Conservation (phyloP, 2,797 vertebrate genomes). For the Poecilia picta region DNA sequence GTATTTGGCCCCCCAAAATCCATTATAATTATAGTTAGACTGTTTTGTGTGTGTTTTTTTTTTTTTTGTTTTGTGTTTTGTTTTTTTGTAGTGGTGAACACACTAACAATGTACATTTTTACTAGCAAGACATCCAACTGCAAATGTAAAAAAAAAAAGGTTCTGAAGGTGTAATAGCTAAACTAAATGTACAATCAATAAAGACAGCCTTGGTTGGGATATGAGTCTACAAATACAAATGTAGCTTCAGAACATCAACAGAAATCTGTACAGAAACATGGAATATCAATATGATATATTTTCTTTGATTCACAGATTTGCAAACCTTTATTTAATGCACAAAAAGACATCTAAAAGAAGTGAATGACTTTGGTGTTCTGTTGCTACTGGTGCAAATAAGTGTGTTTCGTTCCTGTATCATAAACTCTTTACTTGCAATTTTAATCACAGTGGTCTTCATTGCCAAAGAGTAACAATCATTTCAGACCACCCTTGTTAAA, state of each 20-base stretch:
- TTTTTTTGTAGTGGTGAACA: slow-evolving; percentile 36
- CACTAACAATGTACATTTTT: slow-evolving; percentile 21
- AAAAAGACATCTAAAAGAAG: slow-evolving; percentile 75
- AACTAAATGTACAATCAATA: background rate
- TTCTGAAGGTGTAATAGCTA: background rate
- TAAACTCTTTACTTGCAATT: slow-evolving; percentile 46
- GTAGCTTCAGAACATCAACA: slow-evolving; percentile 64
- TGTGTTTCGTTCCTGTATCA: slow-evolving; percentile 31
- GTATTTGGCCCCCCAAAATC: slow-evolving; percentile 61
- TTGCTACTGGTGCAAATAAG: slow-evolving; percentile 65
- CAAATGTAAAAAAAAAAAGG: slow-evolving; percentile 36
- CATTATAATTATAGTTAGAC: slow-evolving; percentile 70
- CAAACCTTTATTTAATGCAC: slow-evolving; percentile 73
- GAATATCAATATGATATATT: slow-evolving; percentile 91
- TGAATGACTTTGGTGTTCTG: slow-evolving; percentile 83
- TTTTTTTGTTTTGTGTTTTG: background rate
- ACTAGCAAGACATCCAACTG: slow-evolving; percentile 31
- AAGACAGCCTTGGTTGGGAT: slow-evolving; percentile 47
- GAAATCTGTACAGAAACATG: slow-evolving; percentile 76
- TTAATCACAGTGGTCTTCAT: slow-evolving; percentile 75
- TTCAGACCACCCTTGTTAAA: slow-evolving; percentile 50
- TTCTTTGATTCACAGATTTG: slow-evolving; percentile 77
- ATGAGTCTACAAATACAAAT: slow-evolving; percentile 66
- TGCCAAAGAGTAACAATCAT: slow-evolving; percentile 47
- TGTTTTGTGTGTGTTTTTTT: background rate